These are phyloP conservation scores for Chydorus sphaericus DNA, from an alignment of 2,888 invertebrate species.

Conservation along the genomic window DNA sequence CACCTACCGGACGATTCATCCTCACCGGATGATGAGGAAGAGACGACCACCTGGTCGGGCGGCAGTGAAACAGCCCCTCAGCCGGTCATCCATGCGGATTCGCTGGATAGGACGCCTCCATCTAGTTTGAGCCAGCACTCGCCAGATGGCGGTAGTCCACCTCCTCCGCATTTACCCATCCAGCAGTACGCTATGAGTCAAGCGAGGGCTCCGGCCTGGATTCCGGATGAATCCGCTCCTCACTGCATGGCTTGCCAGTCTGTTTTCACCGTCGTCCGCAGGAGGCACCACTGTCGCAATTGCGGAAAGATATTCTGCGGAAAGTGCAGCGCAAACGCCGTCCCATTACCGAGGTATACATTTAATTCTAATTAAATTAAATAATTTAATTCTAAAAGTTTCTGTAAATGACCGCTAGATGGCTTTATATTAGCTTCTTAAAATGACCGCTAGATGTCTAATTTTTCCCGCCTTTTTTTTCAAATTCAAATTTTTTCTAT, in stretches of 20 bases:
- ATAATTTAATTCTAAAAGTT: too few species aligned
- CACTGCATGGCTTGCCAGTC: slow-evolving; percentile 85
- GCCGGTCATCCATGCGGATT: not conserved
- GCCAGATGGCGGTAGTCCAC: not conserved
- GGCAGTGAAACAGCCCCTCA: not conserved
- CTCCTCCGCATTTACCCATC: not conserved
- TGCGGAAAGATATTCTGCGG: slow-evolving; percentile 91
- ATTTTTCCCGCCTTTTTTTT: too few species aligned
- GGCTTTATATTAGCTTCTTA: too few species aligned
- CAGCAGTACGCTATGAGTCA: not conserved
- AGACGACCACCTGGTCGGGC: not conserved
- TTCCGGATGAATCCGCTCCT: slow-evolving; percentile 82
- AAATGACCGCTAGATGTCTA: too few species aligned
- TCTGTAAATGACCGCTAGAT: too few species aligned
- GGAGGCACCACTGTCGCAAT: slow-evolving; percentile 92
- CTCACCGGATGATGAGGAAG: not conserved
- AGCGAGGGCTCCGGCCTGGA: slow-evolving; percentile 67
- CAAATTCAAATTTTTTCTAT: too few species aligned
- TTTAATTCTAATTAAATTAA: too few species aligned
- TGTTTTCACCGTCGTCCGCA: slow-evolving; percentile 84
- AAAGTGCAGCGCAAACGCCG: slow-evolving; percentile 80
- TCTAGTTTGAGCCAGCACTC: not conserved
- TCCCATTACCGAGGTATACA: slow-evolving; percentile 80
- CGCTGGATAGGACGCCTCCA: not conserved
- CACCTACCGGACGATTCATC: not conserved